Conservation (phyloP, 2,797 vertebrate species). For the Masticophis lateralis region DNA sequence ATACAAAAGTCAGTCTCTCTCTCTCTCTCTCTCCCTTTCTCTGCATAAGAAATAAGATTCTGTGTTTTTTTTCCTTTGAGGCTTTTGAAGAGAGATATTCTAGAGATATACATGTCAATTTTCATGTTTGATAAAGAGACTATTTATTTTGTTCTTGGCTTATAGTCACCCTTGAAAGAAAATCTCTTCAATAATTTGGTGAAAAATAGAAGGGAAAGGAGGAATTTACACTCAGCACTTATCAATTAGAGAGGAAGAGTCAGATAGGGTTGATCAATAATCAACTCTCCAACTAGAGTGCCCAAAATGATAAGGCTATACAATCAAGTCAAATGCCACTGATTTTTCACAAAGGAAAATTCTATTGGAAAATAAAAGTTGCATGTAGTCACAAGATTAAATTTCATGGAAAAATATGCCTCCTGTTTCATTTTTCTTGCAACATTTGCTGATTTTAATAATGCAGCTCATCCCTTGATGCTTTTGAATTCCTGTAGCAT, state of each 20-base stretch:
- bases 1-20: background rate
- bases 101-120: background rate
- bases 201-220: background rate
- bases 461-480: background rate
- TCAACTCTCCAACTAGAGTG: background rate
- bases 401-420: background rate
- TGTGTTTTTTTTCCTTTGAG: background rate
- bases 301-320: background rate
- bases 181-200: background rate
- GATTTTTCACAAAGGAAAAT: background rate
- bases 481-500: background rate
- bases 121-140: background rate
- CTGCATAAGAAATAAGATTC: background rate
- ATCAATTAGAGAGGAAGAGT: background rate
- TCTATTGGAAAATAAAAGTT: background rate
- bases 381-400: background rate
- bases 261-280: background rate
- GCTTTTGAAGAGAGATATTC: background rate
- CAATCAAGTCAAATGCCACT: slow-evolving; percentile 14
- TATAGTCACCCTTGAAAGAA: background rate
- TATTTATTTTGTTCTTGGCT: background rate
- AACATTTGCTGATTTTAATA: background rate
- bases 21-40: background rate
- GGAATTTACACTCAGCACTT: background rate
- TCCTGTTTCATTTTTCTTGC: background rate